Conservation (phyloP, 1,140 invertebrate species). For the Teleopsis dalmanni region DNA sequence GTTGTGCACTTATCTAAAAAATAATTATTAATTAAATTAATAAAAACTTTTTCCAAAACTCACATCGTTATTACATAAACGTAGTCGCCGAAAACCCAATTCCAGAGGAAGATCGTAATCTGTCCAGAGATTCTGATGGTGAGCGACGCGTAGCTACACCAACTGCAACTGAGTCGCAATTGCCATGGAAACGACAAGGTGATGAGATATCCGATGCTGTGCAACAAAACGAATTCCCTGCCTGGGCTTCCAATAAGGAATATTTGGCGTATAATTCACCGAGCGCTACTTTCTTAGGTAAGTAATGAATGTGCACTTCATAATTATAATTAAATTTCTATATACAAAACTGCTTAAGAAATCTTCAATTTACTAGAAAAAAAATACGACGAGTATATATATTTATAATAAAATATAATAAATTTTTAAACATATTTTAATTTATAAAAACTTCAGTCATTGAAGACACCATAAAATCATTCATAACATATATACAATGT, state of each 20-base stretch:
- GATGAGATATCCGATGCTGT: constrained; percentile 58
- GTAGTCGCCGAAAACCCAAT: constrained; percentile 39
- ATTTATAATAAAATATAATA: neutral
- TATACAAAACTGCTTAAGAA: too few species aligned
- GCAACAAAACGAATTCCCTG: constrained; percentile 83
- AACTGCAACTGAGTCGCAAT: constrained; percentile 73
- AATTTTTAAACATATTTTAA: neutral
- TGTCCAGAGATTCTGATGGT: constrained; percentile 38
- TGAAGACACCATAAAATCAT: too few species aligned
- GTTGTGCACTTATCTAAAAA: too few species aligned
- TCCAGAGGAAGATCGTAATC: constrained; percentile 38
- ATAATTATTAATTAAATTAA: too few species aligned
- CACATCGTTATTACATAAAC: constrained; percentile 8
- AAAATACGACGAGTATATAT: too few species aligned
- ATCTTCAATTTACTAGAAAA: too few species aligned
- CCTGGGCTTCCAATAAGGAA: constrained; percentile 88
- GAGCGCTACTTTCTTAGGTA: constrained; percentile 82
- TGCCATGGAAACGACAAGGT: constrained; percentile 83
- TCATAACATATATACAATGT: too few species aligned
- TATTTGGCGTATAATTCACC: constrained; percentile 87
- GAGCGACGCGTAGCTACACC: constrained; percentile 65
- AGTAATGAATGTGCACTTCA: too few species aligned
- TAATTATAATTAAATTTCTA: neutral
- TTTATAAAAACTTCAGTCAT: too few species aligned
- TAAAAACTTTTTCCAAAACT: neutral